Percentiles rank a stretch among this genome's conserved stretches.
phyloP scores from a whole-genome alignment of 1,140 invertebrate species.

The Drosophila mayri region DNA sequence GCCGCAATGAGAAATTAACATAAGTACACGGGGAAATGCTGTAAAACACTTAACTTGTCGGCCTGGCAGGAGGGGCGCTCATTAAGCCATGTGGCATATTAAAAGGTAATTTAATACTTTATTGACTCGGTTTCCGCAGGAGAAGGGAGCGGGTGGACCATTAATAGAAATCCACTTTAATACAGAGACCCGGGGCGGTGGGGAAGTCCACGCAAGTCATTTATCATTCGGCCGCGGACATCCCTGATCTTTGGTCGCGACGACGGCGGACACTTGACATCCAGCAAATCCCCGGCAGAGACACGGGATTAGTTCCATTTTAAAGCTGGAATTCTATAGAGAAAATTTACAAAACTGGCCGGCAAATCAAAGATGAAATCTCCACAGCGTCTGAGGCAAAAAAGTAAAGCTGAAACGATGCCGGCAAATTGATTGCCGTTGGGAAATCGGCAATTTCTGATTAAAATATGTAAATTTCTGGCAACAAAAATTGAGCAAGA shows the following conservation, averaged over 20 bases:
- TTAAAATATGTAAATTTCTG: conserved; percentile 45
- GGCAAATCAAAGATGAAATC: conserved; percentile 21
- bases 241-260: conserved; percentile 35
- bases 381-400: neutral
- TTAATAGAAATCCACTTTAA: conserved; percentile 41
- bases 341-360: neutral
- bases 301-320: conserved; percentile 33
- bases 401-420: conserved; percentile 13
- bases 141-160: conserved; percentile 1
- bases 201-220: conserved; percentile 22
- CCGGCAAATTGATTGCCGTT: conserved; percentile 30
- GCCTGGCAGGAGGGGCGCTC: conserved; percentile 19
- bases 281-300: conserved; percentile 24
- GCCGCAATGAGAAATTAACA: conserved; percentile 36
- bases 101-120: conserved; percentile 69
- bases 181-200: neutral
- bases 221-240: conserved; percentile 48
- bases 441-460: conserved; percentile 35
- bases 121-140: conserved; percentile 40
- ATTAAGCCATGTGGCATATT: conserved; percentile 60
- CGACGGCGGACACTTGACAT: conserved; percentile 42
- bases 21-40: conserved; percentile 33
- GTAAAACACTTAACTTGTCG: conserved; percentile 60
- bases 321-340: conserved; percentile 21
- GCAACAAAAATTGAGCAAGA: conserved; percentile 18